phyloP scores from a whole-genome alignment of 2,797 vertebrate species.

The Neosilurus hyrtlii region DNA sequence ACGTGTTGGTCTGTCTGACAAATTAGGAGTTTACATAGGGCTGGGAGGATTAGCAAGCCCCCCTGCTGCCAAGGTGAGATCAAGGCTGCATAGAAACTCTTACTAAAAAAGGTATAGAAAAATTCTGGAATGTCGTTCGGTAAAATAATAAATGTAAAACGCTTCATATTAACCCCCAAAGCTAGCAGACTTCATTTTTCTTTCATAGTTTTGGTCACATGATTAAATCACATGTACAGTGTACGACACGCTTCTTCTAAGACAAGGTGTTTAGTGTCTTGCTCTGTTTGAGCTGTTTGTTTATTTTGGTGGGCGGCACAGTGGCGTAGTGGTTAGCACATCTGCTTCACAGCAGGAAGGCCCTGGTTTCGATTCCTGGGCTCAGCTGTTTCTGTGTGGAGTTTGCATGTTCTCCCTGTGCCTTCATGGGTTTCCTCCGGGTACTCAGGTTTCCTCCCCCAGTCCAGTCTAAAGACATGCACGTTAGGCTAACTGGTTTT shows the following conservation, averaged over 20 bases:
- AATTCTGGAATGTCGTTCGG: neutral
- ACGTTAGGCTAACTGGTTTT: no score
- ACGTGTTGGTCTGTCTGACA: slow-evolving; percentile 19
- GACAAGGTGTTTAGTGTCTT: neutral
- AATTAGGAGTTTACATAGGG: slow-evolving; percentile 18
- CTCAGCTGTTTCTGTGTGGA: no score
- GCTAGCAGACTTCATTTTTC: neutral
- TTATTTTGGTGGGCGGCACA: neutral
- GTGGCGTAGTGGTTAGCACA: no score
- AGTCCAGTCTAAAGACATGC: no score
- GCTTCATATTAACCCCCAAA: neutral
- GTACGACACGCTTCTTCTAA: neutral
- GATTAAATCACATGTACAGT: neutral
- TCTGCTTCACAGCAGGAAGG: no score
- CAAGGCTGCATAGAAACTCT: neutral
- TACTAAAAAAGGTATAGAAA: neutral
- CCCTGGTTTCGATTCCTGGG: no score
- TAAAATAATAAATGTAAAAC: neutral
- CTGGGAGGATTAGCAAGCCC: slow-evolving; percentile 1
- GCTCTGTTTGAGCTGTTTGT: neutral
- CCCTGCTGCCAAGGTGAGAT: slow-evolving; percentile 7
- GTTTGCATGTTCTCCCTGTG: no score
- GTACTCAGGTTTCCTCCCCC: no score
- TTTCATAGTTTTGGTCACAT: neutral
- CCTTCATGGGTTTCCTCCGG: no score